Percentiles rank a stretch among this genome's conserved stretches.
Evolutionary conservation across 2,888 invertebrate genomes (phyloP).

Genomic region (Chaetogeoica ovagalla): DNA sequence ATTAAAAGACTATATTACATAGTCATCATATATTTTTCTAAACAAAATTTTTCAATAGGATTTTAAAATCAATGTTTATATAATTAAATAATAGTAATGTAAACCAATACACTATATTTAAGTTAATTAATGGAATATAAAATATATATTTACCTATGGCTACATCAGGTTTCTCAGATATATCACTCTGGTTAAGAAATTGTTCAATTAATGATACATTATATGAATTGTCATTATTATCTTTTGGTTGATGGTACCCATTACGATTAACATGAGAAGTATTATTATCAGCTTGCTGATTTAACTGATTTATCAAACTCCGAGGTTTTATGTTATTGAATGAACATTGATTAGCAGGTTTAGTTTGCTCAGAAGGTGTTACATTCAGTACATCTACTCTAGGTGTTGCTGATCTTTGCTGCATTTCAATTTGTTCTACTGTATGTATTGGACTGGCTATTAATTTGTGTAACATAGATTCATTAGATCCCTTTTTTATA

Average conservation of each 20-base stretch:
- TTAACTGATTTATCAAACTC: slow-evolving; percentile 38
- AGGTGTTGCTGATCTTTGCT: slow-evolving; percentile 68
- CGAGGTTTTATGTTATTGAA: slow-evolving; percentile 41
- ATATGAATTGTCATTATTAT: slow-evolving; percentile 32
- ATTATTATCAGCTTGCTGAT: slow-evolving; percentile 30
- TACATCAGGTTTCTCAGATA: slow-evolving; percentile 20
- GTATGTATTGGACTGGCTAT: slow-evolving; percentile 83
- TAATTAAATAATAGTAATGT: too few relatives aligned
- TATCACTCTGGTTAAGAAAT: slow-evolving; percentile 23
- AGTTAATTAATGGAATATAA: neutral
- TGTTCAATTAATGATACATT: slow-evolving; percentile 31
- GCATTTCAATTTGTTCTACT: slow-evolving; percentile 86
- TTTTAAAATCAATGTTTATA: too few relatives aligned
- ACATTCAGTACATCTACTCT: slow-evolving; percentile 54
- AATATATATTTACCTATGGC: slow-evolving; percentile 34
- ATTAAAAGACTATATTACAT: neutral
- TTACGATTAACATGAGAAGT: slow-evolving; percentile 44
- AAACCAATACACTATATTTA: too few relatives aligned
- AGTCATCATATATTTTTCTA: too few relatives aligned
- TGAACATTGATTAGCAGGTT: slow-evolving; percentile 41
- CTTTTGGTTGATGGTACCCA: slow-evolving; percentile 41
- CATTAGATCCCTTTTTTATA: slow-evolving; percentile 54
- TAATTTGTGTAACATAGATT: slow-evolving; percentile 72
- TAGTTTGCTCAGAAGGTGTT: slow-evolving; percentile 46
- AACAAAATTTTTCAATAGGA: too few relatives aligned